Percentiles rank a stretch among this genome's conserved stretches.
Evolutionary conservation across 2,888 invertebrate species (phyloP).

Genomic region (Cataglyphis albicans): DNA sequence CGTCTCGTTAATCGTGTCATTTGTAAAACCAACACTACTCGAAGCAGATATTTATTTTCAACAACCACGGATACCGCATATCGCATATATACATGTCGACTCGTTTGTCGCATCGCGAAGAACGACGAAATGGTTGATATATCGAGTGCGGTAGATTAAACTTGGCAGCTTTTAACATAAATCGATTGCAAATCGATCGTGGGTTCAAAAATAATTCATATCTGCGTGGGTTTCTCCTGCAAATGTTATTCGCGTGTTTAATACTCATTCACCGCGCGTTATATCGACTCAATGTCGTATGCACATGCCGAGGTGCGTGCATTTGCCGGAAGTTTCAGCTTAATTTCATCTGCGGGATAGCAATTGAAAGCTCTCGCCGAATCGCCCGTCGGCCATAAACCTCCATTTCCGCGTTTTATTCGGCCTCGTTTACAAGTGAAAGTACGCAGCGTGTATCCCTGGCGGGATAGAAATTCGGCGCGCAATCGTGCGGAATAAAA

Average conservation of each 20-base stretch:
- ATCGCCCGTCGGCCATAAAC: slow-evolving; percentile 47
- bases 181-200: neutral
- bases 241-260: slow-evolving; percentile 20
- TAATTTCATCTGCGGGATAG: slow-evolving; percentile 79
- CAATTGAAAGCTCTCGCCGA: slow-evolving; percentile 74
- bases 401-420: slow-evolving; percentile 46
- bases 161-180: slow-evolving; percentile 32
- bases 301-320: slow-evolving; percentile 53
- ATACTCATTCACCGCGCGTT: slow-evolving; percentile 31
- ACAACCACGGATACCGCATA: neutral
- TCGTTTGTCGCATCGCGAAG: neutral
- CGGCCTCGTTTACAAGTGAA: slow-evolving; percentile 51
- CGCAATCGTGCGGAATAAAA: slow-evolving; percentile 16
- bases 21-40: neutral
- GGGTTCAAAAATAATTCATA: slow-evolving; percentile 31
- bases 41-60: slow-evolving; percentile 19
- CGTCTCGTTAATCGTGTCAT: neutral
- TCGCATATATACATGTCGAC: neutral
- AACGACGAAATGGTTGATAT: slow-evolving; percentile 23
- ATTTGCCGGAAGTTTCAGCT: slow-evolving; percentile 67
- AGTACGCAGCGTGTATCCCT: slow-evolving; percentile 24
- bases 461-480: slow-evolving; percentile 20
- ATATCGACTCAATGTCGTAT: slow-evolving; percentile 56
- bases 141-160: slow-evolving; percentile 27
- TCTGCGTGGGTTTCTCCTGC: slow-evolving; percentile 6